phyloP scores from a whole-genome alignment of 2,888 invertebrate genomes.

The Boloria selene region DNA sequence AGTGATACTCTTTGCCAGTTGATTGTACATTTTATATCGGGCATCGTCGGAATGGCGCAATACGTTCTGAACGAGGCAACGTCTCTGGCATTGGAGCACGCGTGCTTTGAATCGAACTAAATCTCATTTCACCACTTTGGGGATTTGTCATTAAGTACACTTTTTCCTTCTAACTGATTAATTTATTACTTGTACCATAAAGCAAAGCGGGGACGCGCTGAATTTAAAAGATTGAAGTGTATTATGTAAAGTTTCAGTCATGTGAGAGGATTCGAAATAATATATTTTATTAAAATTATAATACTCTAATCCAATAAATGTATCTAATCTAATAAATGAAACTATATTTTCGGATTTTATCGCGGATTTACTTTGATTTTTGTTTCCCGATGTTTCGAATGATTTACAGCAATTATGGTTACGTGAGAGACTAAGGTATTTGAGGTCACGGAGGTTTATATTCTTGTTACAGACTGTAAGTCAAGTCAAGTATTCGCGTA shows the following conservation, averaged over 20 bases:
- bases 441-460: no score
- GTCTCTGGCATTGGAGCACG: slow-evolving; percentile 70
- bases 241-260: no score
- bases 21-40: slow-evolving; percentile 62
- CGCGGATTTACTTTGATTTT: no score
- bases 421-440: no score
- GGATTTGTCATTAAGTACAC: slow-evolving; percentile 46
- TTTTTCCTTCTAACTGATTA: slow-evolving; percentile 10
- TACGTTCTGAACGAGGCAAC: slow-evolving; percentile 48
- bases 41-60: slow-evolving; percentile 55
- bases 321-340: no score
- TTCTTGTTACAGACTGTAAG: no score
- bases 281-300: not conserved
- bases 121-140: slow-evolving; percentile 46
- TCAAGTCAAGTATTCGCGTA: no score
- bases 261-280: no score
- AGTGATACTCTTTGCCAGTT: slow-evolving; percentile 53
- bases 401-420: no score
- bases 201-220: not conserved
- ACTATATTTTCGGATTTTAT: no score
- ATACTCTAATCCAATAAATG: not conserved
- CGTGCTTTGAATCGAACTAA: slow-evolving; percentile 66
- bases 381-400: no score
- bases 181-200: not conserved
- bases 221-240: no score